A percentile compares a stretch with the other conserved stretches of the same genome.
Evolutionary conservation across 2,113 vertebrate species (phyloP).

Genomic region (Isurus oxyrinchus): DNA sequence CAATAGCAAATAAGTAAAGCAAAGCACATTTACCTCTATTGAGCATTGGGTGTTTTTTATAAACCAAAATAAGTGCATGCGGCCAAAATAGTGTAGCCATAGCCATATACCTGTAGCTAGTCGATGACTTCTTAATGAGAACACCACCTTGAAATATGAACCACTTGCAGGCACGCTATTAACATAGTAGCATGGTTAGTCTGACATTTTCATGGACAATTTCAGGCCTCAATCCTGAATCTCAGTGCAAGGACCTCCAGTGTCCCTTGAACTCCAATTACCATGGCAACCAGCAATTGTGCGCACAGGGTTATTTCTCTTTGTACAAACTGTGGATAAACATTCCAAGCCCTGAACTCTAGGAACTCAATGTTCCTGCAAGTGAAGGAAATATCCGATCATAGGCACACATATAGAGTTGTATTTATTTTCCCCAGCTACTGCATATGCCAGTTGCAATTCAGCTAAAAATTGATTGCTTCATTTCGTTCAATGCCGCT

Average conservation of each 20-base stretch:
- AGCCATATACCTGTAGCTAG: neutral
- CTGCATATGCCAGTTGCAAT: neutral
- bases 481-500: neutral
- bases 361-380: slow-evolving; percentile 27
- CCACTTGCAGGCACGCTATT: neutral
- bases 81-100: neutral
- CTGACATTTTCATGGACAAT: slow-evolving; percentile 35
- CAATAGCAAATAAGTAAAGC: neutral
- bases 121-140: neutral
- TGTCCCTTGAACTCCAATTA: slow-evolving; percentile 21
- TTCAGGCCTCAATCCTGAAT: slow-evolving; percentile 11
- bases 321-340: slow-evolving; percentile 25
- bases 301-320: slow-evolving; percentile 12
- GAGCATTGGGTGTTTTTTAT: neutral
- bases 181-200: neutral
- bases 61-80: neutral
- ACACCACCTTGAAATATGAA: neutral
- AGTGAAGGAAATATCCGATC: neutral
- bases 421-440: neutral
- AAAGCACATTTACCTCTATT: neutral
- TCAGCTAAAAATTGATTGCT: neutral
- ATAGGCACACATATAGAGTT: neutral
- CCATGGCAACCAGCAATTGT: neutral
- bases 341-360: slow-evolving; percentile 34
- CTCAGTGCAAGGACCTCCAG: slow-evolving; percentile 27